Evolutionary conservation across 1,140 invertebrate genomes (phyloP).

Genomic region (Halictus rubicundus): DNA sequence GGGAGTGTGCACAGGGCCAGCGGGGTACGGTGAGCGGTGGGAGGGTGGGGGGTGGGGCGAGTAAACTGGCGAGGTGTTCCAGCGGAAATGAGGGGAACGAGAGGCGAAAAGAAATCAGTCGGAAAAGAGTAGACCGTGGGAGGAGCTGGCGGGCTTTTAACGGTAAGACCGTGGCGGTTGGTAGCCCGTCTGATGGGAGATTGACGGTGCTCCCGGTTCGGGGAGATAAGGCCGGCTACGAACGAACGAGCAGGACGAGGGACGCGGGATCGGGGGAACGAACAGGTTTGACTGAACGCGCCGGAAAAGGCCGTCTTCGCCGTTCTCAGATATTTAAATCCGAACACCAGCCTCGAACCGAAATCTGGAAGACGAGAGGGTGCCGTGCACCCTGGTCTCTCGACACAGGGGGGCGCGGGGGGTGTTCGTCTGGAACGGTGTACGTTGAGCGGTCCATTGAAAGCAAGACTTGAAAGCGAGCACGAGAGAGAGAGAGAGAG

Average conservation of each 20-base stretch:
- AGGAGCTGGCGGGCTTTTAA: conserved; percentile 57
- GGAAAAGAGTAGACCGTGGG: conserved; percentile 22
- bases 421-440: conserved; percentile 43
- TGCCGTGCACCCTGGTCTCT: neutral
- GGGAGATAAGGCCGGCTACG: neutral
- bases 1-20: neutral
- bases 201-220: conserved; percentile 45
- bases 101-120: conserved; percentile 35
- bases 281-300: conserved; percentile 39
- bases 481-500: conserved; percentile 9
- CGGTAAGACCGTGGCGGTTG: conserved; percentile 50
- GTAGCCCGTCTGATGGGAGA: conserved; percentile 52
- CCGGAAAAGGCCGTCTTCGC: conserved; percentile 36
- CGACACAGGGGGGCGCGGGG: neutral
- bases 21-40: no score
- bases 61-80: conserved; percentile 41
- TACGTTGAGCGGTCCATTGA: conserved; percentile 24
- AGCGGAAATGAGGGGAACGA: conserved; percentile 38
- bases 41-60: neutral
- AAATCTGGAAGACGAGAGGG: conserved; percentile 47
- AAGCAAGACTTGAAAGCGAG: conserved; percentile 14
- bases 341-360: conserved; percentile 34
- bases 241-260: neutral
- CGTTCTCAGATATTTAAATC: conserved; percentile 72
- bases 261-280: conserved; percentile 8